Conservation (phyloP, 2,888 invertebrate species). For the Erebia ligea region DNA sequence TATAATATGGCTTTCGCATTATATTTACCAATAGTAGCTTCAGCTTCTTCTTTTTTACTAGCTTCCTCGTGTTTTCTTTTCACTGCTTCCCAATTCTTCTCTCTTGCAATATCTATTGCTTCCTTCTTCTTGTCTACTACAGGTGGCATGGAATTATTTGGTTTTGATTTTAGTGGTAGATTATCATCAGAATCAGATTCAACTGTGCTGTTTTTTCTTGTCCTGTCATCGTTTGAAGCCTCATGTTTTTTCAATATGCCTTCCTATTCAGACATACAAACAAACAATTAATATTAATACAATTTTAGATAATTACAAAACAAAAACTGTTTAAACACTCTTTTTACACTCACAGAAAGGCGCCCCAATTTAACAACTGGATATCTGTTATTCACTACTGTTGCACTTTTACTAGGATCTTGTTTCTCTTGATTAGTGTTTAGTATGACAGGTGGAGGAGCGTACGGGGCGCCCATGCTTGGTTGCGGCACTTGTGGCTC, state of each 20-base stretch:
- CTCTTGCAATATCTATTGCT: constrained; percentile 80
- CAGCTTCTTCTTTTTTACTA: constrained; percentile 76
- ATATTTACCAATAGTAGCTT: constrained; percentile 71
- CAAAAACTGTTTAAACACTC: not conserved
- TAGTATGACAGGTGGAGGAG: constrained; percentile 51
- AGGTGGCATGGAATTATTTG: constrained; percentile 56
- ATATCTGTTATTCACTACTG: constrained; percentile 63
- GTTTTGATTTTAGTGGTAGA: constrained; percentile 71
- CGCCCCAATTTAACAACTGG: constrained; percentile 79
- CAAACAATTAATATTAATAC: not conserved
- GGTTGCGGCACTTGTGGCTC: constrained; percentile 80
- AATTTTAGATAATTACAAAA: not conserved
- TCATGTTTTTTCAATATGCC: constrained; percentile 77
- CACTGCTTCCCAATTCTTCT: constrained; percentile 81
- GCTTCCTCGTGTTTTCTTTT: constrained; percentile 82
- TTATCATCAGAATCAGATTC: constrained; percentile 80
- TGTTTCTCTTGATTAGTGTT: constrained; percentile 59
- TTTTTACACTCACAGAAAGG: constrained; percentile 67
- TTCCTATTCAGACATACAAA: constrained; percentile 56
- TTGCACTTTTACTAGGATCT: constrained; percentile 62
- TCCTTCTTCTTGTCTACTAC: constrained; percentile 78
- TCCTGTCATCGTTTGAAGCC: constrained; percentile 61
- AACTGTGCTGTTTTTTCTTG: constrained; percentile 71
- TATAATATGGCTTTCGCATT: too few species aligned
- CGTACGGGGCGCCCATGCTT: constrained; percentile 75